Evolutionary conservation across 2,113 vertebrate genomes (phyloP), one percentile per base, ranked within the genome.

Genomic region (Procapra przewalskii): DNA sequence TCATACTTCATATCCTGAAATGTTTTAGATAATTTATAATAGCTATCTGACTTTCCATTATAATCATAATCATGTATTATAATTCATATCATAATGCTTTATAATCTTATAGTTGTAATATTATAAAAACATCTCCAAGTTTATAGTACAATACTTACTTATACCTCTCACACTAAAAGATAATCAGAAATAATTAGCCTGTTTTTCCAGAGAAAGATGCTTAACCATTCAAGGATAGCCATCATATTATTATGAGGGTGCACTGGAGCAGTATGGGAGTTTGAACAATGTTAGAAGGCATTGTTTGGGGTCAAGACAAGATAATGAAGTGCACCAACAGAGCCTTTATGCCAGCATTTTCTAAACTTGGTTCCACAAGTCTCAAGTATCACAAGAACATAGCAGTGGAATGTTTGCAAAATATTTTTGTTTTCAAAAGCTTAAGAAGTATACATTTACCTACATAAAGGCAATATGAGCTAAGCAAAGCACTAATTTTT

Each of bases 401-500:
- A 80, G 27, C 23, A 86, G 14, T 75, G 17, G 25, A 17, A 57
- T 50, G 31, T 13, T 7, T 92, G 7, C 17, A n/a, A 90, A 88
- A 81, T 86, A 64, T 75, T 77, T 90, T 84, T 59, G 54, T 11
- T 31, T 83, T 14, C 59, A 75, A 50, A 94, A 67, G 13, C 14
- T 64, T 86, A 88, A 62, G 10, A 27, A 94, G 12, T 90, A 36
- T 23, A 52, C 43, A 93, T 82, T 83, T 96, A 16, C 16, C 21
- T 50, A n/a, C 48, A 67, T 52, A 94, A 89, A 96, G 5, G 3
- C 15, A 86, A 71, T n/a, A 75, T 50, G 13, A 96, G 14, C 50
- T 79, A 96, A 95, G 57, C 19, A 88, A 88, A 91, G 36, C 7
- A 48, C 21, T 59, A 84, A 27, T 54, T 43, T 91, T 89, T 92